A percentile compares a stretch with the other conserved stretches of the same genome.
These are phyloP conservation scores for Aleadryas rufinucha DNA, from an alignment of 2,113 vertebrate genomes.

Conservation along the genomic window DNA sequence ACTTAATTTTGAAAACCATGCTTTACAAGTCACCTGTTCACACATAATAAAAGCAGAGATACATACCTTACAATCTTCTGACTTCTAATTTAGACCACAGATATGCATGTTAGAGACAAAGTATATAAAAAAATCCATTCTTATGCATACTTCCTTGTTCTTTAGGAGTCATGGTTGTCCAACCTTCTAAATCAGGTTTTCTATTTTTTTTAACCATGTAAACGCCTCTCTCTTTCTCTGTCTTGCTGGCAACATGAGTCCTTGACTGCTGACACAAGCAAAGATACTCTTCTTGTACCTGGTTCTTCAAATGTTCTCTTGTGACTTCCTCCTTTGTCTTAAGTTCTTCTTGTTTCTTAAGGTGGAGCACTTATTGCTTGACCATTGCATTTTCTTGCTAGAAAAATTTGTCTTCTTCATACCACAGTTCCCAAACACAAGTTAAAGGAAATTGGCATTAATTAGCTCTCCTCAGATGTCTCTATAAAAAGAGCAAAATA, in stretches of 20 bases:
- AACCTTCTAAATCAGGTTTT: not conserved
- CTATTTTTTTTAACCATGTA: not conserved
- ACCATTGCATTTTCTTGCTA: not conserved
- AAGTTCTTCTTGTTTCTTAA: not conserved
- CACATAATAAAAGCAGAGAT: not conserved
- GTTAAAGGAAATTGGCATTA: not conserved
- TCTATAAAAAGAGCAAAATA: not conserved
- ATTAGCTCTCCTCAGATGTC: not conserved
- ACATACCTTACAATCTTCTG: not conserved
- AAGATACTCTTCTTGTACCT: not conserved
- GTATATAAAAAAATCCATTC: not conserved
- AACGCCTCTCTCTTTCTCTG: not conserved
- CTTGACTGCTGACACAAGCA: not conserved
- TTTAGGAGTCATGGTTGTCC: not conserved
- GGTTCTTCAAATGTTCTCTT: not conserved
- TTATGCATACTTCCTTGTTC: not conserved
- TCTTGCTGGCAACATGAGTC: not conserved
- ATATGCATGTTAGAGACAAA: not conserved
- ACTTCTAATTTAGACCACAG: not conserved
- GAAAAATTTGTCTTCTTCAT: not conserved
- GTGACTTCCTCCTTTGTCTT: not conserved
- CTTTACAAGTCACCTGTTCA: not conserved
- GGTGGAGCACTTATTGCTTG: not conserved
- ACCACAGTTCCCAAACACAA: not conserved
- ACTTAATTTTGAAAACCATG: not conserved